phyloP scores from a whole-genome alignment of 1,140 invertebrate species.

The Hesperophylax magnus region DNA sequence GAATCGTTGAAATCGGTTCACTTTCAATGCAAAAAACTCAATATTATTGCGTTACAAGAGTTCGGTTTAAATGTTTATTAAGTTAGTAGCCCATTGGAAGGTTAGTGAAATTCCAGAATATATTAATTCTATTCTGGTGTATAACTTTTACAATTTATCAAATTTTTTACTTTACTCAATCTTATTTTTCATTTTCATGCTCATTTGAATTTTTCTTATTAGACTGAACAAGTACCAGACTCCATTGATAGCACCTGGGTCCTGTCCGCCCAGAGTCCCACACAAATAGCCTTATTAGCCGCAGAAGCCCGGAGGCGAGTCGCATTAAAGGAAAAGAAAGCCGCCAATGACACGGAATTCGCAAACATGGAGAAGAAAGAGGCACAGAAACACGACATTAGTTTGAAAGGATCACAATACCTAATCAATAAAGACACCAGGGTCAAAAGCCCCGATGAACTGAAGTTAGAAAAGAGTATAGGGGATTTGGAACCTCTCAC shows the following conservation, averaged over 20 bases:
- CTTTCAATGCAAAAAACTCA: too few species aligned
- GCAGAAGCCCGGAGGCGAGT: constrained; percentile 74
- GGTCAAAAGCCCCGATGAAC: constrained; percentile 1
- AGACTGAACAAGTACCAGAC: constrained; percentile 80
- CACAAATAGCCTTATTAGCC: constrained; percentile 82
- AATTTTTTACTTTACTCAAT: not conserved
- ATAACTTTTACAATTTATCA: not conserved
- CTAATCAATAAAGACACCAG: not conserved
- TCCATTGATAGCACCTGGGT: constrained; percentile 95
- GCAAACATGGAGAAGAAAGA: constrained; percentile 1
- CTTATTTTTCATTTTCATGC: not conserved
- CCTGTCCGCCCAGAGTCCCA: constrained; percentile 87
- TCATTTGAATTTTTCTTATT: constrained; percentile 58
- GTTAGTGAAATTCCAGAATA: too few species aligned
- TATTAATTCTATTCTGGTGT: too few species aligned
- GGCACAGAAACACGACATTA: not conserved
- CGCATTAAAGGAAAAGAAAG: constrained; percentile 16
- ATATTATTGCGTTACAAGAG: too few species aligned
- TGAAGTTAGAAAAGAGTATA: not conserved
- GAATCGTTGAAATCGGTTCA: too few species aligned
- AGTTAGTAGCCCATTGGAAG: too few species aligned
- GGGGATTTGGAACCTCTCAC: constrained; percentile 74
- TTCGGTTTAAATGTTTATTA: too few species aligned
- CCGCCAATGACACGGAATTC: constrained; percentile 1
- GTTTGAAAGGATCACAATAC: not conserved